Percentiles rank a stretch among this genome's conserved stretches.
Evolutionary conservation across 2,113 vertebrate species (phyloP).

Genomic region (Uropsilus gracilis): DNA sequence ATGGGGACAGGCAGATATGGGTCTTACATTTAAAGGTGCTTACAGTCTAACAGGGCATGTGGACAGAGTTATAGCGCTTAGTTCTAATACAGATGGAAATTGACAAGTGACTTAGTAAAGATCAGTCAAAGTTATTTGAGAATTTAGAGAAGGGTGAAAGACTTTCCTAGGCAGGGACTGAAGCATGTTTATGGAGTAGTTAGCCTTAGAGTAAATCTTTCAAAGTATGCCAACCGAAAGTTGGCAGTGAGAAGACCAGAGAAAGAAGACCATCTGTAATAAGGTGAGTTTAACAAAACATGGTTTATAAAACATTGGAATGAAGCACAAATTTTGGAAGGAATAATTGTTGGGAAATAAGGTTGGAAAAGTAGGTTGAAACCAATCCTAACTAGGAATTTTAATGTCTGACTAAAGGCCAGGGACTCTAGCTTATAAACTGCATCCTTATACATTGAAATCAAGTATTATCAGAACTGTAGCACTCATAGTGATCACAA

Average conservation of each 20-base stretch:
- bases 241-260: background rate
- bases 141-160: background rate
- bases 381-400: background rate
- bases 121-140: background rate
- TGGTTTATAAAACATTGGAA: background rate
- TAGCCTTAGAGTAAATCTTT: background rate
- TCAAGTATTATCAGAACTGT: slow-evolving; percentile 76
- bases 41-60: background rate
- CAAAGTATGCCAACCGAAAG: background rate
- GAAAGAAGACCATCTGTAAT: background rate
- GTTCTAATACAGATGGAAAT: background rate
- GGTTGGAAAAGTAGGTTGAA: background rate
- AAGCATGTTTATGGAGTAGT: background rate
- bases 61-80: background rate
- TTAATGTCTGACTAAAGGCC: background rate
- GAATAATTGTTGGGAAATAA: background rate
- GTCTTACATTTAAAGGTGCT: background rate
- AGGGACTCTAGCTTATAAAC: background rate
- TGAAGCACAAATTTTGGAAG: background rate
- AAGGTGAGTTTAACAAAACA: background rate
- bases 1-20: background rate
- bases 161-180: background rate
- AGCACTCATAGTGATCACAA: slow-evolving; percentile 12
- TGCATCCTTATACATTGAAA: slow-evolving; percentile 71
- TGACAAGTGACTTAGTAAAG: background rate